Base-by-base conservation (phyloP, 1,140 invertebrate species). In the Meloidogyne floridensis region DNA sequence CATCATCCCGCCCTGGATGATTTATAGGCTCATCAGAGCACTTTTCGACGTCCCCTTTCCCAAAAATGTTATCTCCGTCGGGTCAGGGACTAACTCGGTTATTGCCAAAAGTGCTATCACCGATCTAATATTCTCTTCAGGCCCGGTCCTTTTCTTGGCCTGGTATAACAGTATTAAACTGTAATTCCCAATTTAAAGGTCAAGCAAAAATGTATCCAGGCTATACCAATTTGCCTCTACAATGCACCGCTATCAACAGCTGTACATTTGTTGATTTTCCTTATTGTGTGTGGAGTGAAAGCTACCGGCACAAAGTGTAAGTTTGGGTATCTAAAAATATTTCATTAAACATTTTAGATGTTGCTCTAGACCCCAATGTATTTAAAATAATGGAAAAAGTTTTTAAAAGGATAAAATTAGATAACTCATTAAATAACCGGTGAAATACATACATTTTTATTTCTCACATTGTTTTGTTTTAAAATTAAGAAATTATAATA, bases 261-360 rank as follows among this genome's bases (percentile, higher is more conserved):
- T 86, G 85, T 71, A 81, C 85, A 10, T 86, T 86, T 72, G 86
- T 86, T 2, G 85, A 86, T 54, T 86, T 54, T 53, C 85, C 85
- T 42, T 83, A 87, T 59, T 86, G 85, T 69, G 84, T 87, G n/a
- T 85, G 78, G 51, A 87, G 85, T 20, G 82, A 81, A 54, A 81
- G 82, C n/a, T 86, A 87, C 59, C 54, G 82, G 42, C 83, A 86
- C 72, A 85, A 85, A 51, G 84, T 86, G 71, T 84, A 74, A 10
- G 54, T 78, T 75, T 51, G 10, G 47, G 5, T 4, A 47, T 7
- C 4, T 47, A 47, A 47, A 77, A 7, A 7, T 70, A 2, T 76
- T 70, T 76, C 5, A 69, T 42, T 8, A 18, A 56, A 59, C 13
- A 2, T 79, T 79, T 43, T 10, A 79, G 77, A 2, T 82, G 81